phyloP scores from a whole-genome alignment of 2,888 invertebrate species.

The Diaprepes abbreviatus region DNA sequence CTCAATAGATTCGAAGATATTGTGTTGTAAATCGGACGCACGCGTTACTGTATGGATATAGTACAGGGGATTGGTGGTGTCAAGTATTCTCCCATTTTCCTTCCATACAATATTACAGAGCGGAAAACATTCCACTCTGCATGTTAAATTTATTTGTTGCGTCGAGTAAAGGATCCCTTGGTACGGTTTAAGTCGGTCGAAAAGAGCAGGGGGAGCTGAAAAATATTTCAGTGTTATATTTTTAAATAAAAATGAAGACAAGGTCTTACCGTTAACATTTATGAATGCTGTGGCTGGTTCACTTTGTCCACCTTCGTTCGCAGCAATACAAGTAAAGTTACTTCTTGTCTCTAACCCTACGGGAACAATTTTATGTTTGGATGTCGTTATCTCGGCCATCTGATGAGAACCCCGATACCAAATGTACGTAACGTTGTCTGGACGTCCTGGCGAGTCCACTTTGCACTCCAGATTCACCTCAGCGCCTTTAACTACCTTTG shows the following conservation, averaged over 20 bases:
- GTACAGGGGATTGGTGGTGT: slow-evolving; percentile 73
- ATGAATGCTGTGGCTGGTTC: slow-evolving; percentile 77
- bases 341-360: slow-evolving; percentile 88
- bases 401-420: slow-evolving; percentile 86
- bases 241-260: neutral
- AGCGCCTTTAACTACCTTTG: slow-evolving; percentile 84
- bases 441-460: slow-evolving; percentile 87
- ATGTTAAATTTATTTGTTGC: slow-evolving; percentile 77
- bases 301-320: slow-evolving; percentile 88
- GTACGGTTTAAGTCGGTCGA: slow-evolving; percentile 85
- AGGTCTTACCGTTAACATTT: slow-evolving; percentile 77
- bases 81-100: slow-evolving; percentile 81
- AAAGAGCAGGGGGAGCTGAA: slow-evolving; percentile 89
- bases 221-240: slow-evolving; percentile 52
- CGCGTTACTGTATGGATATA: slow-evolving; percentile 77
- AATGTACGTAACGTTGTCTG: slow-evolving; percentile 79
- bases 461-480: slow-evolving; percentile 87
- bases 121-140: slow-evolving; percentile 91
- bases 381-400: slow-evolving; percentile 81
- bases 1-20: slow-evolving; percentile 90
- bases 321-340: slow-evolving; percentile 90
- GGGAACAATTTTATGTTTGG: slow-evolving; percentile 85
- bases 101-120: slow-evolving; percentile 88
- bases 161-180: slow-evolving; percentile 85
- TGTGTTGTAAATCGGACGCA: slow-evolving; percentile 81